phyloP scores from a whole-genome alignment of 2,888 invertebrate species.

The Epirrhoe alternata region DNA sequence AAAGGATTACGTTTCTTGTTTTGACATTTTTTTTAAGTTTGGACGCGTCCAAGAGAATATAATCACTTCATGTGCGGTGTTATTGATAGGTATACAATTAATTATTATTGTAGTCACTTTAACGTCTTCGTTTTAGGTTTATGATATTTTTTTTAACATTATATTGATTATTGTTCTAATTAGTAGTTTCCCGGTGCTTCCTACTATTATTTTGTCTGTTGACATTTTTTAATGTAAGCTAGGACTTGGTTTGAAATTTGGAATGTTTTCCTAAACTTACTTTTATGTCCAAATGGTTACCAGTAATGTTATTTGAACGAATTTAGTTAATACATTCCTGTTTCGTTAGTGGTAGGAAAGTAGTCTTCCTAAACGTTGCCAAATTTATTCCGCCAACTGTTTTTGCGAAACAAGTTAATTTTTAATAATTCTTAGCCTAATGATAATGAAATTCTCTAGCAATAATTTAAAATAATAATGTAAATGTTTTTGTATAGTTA shows the following conservation, averaged over 20 bases:
- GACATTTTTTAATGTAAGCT: constrained; percentile 76
- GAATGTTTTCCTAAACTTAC: constrained; percentile 61
- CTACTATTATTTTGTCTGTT: constrained; percentile 82
- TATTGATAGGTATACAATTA: constrained; percentile 21
- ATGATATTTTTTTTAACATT: constrained; percentile 3
- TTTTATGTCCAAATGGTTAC: constrained; percentile 78
- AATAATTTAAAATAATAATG: constrained; percentile 81
- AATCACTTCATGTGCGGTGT: constrained; percentile 2
- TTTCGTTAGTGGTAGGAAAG: constrained; percentile 84
- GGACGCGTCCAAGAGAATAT: constrained; percentile 1
- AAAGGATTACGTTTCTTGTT: constrained; percentile 16
- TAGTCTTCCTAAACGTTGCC: constrained; percentile 85
- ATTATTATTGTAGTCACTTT: constrained; percentile 20
- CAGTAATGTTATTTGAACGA: constrained; percentile 80
- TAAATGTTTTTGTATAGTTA: constrained; percentile 84
- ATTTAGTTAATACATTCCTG: constrained; percentile 83
- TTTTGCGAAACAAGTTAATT: constrained; percentile 79
- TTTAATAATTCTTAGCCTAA: constrained; percentile 75
- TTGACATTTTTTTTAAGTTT: constrained; percentile 24
- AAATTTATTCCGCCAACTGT: constrained; percentile 82
- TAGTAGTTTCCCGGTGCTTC: constrained; percentile 80
- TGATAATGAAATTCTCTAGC: constrained; percentile 82
- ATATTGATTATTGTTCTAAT: constrained; percentile 60
- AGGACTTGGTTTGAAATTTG: constrained; percentile 71
- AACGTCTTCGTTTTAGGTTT: constrained; percentile 33